Evolutionary conservation across 1,140 invertebrate genomes (phyloP).

Genomic region (Eciton burchellii): DNA sequence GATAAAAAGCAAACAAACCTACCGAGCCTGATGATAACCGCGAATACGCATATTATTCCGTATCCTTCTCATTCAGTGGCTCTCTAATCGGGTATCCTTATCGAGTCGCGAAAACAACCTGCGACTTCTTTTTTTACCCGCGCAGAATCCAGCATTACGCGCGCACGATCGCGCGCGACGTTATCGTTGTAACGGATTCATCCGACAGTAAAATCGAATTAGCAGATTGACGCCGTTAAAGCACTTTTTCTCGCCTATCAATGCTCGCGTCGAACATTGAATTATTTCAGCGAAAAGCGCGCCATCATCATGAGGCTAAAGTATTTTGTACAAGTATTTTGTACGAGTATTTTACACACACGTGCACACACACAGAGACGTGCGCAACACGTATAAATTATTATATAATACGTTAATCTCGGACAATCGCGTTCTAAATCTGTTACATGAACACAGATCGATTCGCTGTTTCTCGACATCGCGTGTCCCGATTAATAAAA

Average conservation of each 20-base stretch:
- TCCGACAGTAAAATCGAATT: not conserved
- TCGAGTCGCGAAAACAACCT: slow-evolving; percentile 42
- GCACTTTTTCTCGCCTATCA: not conserved
- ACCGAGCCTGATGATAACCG: slow-evolving; percentile 70
- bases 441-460: too few relatives aligned
- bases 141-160: not conserved
- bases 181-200: not conserved
- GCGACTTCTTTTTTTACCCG: slow-evolving; percentile 52
- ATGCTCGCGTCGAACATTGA: too few relatives aligned
- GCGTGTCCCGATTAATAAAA: too few relatives aligned
- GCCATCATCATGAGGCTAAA: too few relatives aligned
- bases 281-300: too few relatives aligned
- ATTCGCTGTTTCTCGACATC: too few relatives aligned
- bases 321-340: too few relatives aligned
- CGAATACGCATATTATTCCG: slow-evolving; percentile 61
- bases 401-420: too few relatives aligned
- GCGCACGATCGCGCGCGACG: not conserved
- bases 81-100: slow-evolving; percentile 42
- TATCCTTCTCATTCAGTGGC: slow-evolving; percentile 55
- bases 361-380: too few relatives aligned
- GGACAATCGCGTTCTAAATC: too few relatives aligned
- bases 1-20: slow-evolving; percentile 76
- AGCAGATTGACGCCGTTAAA: not conserved
- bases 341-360: too few relatives aligned
- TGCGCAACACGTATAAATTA: too few relatives aligned